A percentile compares a stretch with the other conserved stretches of the same genome.
Evolutionary conservation across 2,888 invertebrate species (phyloP).

Genomic region (Heliconius hortense): DNA sequence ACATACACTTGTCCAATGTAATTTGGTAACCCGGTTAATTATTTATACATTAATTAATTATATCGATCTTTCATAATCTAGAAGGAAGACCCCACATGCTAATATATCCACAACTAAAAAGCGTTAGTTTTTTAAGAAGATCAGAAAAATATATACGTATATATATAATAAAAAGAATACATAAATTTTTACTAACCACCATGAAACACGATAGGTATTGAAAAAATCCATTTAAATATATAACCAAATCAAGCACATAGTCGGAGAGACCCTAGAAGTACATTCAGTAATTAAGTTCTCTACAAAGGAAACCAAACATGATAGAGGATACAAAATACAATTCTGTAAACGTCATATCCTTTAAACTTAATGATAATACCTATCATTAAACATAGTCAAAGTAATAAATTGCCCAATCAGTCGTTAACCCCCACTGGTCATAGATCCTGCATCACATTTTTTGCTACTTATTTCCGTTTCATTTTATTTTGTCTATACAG

Average conservation of each 20-base stretch:
- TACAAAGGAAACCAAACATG: background rate
- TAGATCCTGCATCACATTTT: conserved; percentile 7
- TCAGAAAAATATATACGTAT: background rate
- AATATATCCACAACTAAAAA: background rate
- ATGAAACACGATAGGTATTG: too few relatives aligned
- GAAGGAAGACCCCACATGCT: background rate
- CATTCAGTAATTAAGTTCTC: background rate
- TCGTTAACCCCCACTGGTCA: conserved; percentile 16
- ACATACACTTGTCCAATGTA: background rate
- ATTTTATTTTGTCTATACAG: background rate
- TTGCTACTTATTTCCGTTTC: background rate
- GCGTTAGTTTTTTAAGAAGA: background rate
- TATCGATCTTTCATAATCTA: background rate
- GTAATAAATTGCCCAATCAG: background rate
- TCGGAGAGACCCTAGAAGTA: background rate
- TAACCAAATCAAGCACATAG: background rate
- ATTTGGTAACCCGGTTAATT: background rate
- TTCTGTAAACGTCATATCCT: background rate
- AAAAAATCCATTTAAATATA: too few relatives aligned
- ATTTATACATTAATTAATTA: background rate
- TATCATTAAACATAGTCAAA: background rate
- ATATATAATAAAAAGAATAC: background rate
- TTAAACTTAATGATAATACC: background rate
- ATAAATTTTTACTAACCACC: too few relatives aligned
- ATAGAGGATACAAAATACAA: background rate